Conservation (phyloP, 1,140 invertebrate species). For the Drosophila ficusphila region DNA sequence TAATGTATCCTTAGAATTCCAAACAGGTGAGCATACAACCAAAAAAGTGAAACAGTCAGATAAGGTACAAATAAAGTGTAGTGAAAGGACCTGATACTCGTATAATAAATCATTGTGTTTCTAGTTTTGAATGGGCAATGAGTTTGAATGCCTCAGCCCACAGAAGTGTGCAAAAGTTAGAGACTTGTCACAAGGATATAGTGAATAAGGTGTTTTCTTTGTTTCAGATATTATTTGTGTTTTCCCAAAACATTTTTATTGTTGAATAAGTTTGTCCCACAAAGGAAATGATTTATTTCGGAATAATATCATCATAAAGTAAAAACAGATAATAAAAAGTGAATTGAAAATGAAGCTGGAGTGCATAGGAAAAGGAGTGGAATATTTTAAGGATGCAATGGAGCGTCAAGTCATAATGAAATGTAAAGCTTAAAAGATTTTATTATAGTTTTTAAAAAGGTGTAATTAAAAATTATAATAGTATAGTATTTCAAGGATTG, state of each 20-base stretch:
- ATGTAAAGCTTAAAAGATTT: too few relatives aligned
- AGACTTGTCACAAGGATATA: constrained; percentile 5
- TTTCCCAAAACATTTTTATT: neutral
- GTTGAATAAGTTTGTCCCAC: neutral
- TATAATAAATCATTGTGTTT: constrained; percentile 39
- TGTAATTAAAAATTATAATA: too few relatives aligned
- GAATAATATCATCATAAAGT: neutral
- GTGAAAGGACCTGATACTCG: constrained; percentile 24
- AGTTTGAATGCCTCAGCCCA: constrained; percentile 1
- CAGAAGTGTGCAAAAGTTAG: constrained; percentile 16
- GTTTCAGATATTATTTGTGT: neutral
- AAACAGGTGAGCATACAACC: constrained; percentile 73
- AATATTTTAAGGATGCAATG: too few relatives aligned
- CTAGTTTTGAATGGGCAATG: constrained; percentile 30
- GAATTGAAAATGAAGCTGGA: too few relatives aligned
- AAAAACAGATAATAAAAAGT: too few relatives aligned
- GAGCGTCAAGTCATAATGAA: too few relatives aligned
- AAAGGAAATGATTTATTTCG: neutral
- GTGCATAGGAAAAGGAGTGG: too few relatives aligned
- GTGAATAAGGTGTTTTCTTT: neutral
- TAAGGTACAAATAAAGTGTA: constrained; percentile 18
- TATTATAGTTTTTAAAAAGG: too few relatives aligned
- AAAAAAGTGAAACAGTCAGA: constrained; percentile 47
- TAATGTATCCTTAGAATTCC: constrained; percentile 83
- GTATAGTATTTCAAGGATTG: too few relatives aligned